Conservation (phyloP, 2,888 invertebrate genomes). For the Acrobasis consociella region DNA sequence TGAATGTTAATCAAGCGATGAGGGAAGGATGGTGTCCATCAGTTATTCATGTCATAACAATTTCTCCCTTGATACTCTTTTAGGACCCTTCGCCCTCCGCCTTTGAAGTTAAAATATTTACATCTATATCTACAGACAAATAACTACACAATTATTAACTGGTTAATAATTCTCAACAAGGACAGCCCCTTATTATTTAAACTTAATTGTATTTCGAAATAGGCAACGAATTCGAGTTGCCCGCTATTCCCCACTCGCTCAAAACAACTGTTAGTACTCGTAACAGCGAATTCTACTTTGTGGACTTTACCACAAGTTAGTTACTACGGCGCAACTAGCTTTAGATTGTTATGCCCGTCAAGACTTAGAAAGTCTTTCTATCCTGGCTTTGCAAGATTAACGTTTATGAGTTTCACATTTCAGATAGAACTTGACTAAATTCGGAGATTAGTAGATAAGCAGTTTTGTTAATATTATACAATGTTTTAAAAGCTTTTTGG, state of each 20-base stretch:
- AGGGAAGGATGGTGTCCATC: constrained; percentile 67
- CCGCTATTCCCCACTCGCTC: constrained; percentile 39
- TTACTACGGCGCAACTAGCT: constrained; percentile 32
- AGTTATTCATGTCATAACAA: constrained; percentile 72
- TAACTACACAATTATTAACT: constrained; percentile 22
- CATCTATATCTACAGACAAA: constrained; percentile 1
- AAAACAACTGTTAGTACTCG: constrained; percentile 37
- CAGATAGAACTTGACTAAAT: not conserved
- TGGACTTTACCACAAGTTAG: constrained; percentile 45
- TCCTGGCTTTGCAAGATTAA: constrained; percentile 12
- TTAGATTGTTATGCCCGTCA: constrained; percentile 26
- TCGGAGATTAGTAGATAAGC: constrained; percentile 29
- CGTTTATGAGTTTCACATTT: constrained; percentile 19
- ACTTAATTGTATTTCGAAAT: constrained; percentile 37
- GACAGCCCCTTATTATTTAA: constrained; percentile 25
- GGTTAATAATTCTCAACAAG: constrained; percentile 29
- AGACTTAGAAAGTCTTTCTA: constrained; percentile 23
- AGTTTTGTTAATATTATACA: constrained; percentile 50
- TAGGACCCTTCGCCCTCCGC: constrained; percentile 41
- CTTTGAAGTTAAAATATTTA: constrained; percentile 35
- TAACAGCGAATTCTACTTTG: constrained; percentile 47
- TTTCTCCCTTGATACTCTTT: constrained; percentile 62
- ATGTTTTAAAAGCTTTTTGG: constrained; percentile 54
- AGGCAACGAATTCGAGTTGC: constrained; percentile 19
- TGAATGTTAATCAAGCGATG: constrained; percentile 76